These are phyloP conservation scores for Talpa occidentalis DNA, from an alignment of 2,113 vertebrate species.

Conservation along the genomic window DNA sequence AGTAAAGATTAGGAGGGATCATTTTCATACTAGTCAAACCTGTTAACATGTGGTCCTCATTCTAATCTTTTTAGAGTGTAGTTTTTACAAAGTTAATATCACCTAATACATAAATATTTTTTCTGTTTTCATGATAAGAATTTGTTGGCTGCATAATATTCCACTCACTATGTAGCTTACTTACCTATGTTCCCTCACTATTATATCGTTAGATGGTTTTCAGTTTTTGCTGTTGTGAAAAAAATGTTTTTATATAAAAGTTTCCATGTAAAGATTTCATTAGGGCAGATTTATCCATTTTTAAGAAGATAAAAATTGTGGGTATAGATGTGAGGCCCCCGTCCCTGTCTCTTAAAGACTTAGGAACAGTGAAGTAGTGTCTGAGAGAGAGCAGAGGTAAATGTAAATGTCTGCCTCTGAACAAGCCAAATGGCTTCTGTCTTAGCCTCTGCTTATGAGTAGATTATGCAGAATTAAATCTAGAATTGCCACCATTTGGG, in stretches of 20 bases:
- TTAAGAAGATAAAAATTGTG: conserved; percentile 7
- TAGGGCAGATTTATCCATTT: not conserved
- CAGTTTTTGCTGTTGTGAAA: conserved; percentile 34
- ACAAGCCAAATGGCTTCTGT: not conserved
- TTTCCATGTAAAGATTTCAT: not conserved
- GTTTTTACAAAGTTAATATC: conserved; percentile 31
- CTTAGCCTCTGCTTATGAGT: not conserved
- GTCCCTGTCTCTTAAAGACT: not conserved
- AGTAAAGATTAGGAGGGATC: not conserved
- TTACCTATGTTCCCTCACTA: not conserved
- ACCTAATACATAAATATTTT: not conserved
- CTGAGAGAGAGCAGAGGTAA: not conserved
- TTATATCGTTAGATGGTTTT: conserved; percentile 16
- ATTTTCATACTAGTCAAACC: conserved; percentile 35
- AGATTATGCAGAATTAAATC: not conserved
- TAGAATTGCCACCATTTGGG: not conserved
- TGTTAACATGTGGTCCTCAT: not conserved
- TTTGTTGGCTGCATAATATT: not conserved
- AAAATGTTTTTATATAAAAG: conserved; percentile 49
- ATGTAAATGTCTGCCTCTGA: not conserved
- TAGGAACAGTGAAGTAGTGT: not conserved
- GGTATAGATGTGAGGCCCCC: not conserved
- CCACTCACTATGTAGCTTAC: not conserved
- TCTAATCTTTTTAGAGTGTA: conserved; percentile 18
- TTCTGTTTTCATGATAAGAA: conserved; percentile 23